Evolutionary conservation across 2,113 vertebrate species (phyloP), one percentile per base, ranked within the genome.

Genomic region (Coturnix japonica): DNA sequence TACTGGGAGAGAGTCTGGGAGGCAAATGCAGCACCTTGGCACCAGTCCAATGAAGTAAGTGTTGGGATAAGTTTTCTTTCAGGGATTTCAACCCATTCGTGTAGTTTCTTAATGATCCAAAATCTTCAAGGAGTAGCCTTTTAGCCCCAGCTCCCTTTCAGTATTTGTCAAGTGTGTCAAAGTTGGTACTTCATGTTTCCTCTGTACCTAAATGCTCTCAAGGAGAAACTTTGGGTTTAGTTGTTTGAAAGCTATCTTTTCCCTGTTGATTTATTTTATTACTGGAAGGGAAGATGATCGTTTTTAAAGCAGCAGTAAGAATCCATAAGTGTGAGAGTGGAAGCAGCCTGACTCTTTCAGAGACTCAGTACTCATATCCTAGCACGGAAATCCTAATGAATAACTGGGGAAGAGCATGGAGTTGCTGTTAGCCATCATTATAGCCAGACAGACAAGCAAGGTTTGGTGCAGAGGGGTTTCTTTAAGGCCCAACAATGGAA

Each of bases 41-140:
- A 0, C 59, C 2, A 28, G 18, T 78, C 90, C 93, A 95, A 49
- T 22, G 64, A 82, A 86, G 83, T 70, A 35, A 95, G 92, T 25
- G 86, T 81, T 75, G 81, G 74, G 86, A 81, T 46, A 82, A 33
- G 71, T 89, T 96, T 95, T 90, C 91, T 94, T 94, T 96, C 91
- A 94, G 81, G 80, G 81, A 93, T 93, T 91, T 83, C 86, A 81
- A 51, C 71, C 87, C 74, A 43, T 94, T 94, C 54, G 25, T 93
- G 81, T 43, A 43, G 72, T 95, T 96, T 94, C 81, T 91, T 90
- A 93, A 93, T 76, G 84, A 87, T 77, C 75, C 91, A 49, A 51
- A 81, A 53, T 73, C 89, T 96, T 95, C 33, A 0, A 89, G 90
- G 86, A 76, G 71, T 13, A 94, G 70, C 78, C 81, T 96, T 75